These are phyloP conservation scores for Xyrauchen texanus DNA, from an alignment of 2,113 vertebrate species.

Conservation along the genomic window DNA sequence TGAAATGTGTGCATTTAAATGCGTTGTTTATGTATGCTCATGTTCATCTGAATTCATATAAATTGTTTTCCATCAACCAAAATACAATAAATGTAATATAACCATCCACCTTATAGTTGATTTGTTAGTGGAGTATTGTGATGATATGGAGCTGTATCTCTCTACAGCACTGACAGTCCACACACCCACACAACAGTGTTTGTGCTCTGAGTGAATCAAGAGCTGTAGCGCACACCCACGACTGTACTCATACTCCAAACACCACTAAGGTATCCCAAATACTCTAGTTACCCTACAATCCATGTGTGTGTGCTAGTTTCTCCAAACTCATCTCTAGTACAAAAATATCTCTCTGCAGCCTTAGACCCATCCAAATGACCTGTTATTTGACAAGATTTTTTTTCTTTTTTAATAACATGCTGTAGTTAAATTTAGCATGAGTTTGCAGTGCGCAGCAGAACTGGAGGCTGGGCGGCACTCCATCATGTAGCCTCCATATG, in stretches of 20 bases:
- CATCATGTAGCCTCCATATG: slow-evolving; percentile 15
- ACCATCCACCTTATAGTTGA: too few species aligned
- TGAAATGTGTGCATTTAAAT: not conserved
- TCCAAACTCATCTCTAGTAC: slow-evolving; percentile 12
- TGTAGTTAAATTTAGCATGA: slow-evolving; percentile 34
- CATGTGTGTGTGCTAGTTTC: slow-evolving; percentile 35
- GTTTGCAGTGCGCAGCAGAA: not conserved
- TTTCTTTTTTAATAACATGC: slow-evolving; percentile 24
- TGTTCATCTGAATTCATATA: too few species aligned
- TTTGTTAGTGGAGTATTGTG: not conserved
- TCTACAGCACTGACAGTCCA: not conserved
- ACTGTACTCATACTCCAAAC: slow-evolving; percentile 48
- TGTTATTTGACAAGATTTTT: not conserved
- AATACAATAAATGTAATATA: too few species aligned
- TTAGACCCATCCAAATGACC: slow-evolving; percentile 31
- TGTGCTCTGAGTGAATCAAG: not conserved
- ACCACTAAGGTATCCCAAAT: slow-evolving; percentile 31
- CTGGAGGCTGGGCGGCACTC: not conserved
- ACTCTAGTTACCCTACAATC: not conserved
- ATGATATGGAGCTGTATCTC: not conserved
- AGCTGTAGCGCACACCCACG: not conserved
- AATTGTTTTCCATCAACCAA: too few species aligned
- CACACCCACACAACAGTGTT: not conserved
- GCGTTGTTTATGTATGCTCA: too few species aligned
- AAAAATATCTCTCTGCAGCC: slow-evolving; percentile 27